Evolutionary conservation across 2,113 vertebrate species (phyloP).

Genomic region (Ciconia stormi): DNA sequence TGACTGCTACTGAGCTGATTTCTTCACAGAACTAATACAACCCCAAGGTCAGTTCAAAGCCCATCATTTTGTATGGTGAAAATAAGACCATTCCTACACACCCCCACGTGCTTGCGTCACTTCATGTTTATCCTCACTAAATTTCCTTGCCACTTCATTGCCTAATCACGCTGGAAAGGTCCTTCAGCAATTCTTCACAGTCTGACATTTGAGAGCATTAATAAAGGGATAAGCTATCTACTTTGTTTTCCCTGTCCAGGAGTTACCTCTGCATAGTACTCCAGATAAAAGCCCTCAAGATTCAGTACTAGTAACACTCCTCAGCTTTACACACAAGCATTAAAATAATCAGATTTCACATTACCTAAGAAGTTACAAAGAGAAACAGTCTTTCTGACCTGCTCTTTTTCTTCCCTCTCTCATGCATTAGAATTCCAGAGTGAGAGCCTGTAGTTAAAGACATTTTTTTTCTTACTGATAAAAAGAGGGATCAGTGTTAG

Average conservation of each 20-base stretch:
- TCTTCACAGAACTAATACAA: background rate
- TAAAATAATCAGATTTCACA: background rate
- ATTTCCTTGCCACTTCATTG: background rate
- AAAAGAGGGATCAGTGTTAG: background rate
- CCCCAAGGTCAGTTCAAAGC: background rate
- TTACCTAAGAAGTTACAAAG: background rate
- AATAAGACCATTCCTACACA: background rate
- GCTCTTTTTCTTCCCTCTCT: background rate
- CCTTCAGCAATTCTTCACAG: background rate
- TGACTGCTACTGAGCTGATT: background rate
- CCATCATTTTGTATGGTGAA: background rate
- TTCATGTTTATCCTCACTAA: background rate
- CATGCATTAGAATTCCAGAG: background rate
- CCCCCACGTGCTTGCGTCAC: background rate
- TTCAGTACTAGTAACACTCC: background rate
- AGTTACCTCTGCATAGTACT: background rate
- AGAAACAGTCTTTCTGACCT: background rate
- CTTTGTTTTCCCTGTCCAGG: background rate
- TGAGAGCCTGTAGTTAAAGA: background rate
- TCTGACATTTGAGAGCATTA: background rate
- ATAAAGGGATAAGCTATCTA: background rate
- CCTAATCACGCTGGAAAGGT: background rate
- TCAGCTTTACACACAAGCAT: background rate
- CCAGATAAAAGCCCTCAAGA: background rate
- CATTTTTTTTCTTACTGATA: background rate